Percentiles rank a stretch among this genome's conserved stretches.
These are phyloP conservation scores for Oscheius sp. DNA, from an alignment of 2,888 invertebrate genomes.

Conservation along the genomic window DNA sequence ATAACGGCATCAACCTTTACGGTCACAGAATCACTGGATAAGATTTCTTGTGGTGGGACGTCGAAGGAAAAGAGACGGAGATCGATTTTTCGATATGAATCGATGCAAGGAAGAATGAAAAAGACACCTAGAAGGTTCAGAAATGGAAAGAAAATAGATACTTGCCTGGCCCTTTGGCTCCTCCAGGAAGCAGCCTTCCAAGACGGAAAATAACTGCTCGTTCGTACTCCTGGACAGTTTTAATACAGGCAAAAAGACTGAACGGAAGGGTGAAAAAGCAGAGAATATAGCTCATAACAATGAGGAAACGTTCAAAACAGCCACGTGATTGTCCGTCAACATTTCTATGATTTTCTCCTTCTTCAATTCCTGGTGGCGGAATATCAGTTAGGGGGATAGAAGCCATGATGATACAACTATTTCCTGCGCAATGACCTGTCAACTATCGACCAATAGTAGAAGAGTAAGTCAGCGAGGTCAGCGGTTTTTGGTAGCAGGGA, in stretches of 20 bases:
- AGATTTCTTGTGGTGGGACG: slow-evolving; percentile 89
- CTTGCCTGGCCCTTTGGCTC: slow-evolving; percentile 78
- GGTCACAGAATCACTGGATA: slow-evolving; percentile 86
- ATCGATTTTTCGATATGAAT: slow-evolving; percentile 79
- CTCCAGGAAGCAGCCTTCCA: slow-evolving; percentile 80
- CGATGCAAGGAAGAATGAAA: slow-evolving; percentile 80
- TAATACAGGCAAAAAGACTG: slow-evolving; percentile 58
- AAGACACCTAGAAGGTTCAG: slow-evolving; percentile 55
- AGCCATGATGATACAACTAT: no score
- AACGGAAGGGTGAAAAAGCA: slow-evolving; percentile 64
- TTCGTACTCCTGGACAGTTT: slow-evolving; percentile 75
- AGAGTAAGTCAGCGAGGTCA: no score
- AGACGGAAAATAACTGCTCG: slow-evolving; percentile 86
- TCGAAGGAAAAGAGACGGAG: slow-evolving; percentile 93
- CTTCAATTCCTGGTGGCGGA: no score
- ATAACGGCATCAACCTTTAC: slow-evolving; percentile 90
- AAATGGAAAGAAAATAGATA: no score
- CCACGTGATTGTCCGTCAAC: not conserved
- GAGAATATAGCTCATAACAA: slow-evolving; percentile 38
- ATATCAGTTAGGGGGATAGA: no score
- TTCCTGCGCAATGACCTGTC: no score
- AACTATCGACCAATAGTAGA: no score
- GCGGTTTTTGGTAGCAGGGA: no score
- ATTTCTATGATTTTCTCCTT: no score
- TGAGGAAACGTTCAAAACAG: slow-evolving; percentile 30